Evolutionary conservation across 2,113 vertebrate genomes (phyloP).

Genomic region (Drymodes brunneopygia): DNA sequence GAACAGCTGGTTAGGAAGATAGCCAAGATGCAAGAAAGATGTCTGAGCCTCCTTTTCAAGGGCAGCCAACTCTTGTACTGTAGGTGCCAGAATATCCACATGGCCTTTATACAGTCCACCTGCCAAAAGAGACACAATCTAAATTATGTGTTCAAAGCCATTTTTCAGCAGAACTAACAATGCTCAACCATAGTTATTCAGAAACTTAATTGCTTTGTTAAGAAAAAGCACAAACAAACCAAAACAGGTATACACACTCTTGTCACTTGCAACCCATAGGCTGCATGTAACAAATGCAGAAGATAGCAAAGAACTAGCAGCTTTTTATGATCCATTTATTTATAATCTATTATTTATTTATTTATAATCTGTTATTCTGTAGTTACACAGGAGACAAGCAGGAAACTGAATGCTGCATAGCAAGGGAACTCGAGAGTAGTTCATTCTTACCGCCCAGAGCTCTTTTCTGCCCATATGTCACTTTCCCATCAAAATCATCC

Average conservation of each 20-base stretch:
- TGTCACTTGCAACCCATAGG: background rate
- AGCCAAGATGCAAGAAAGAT: constrained; percentile 94
- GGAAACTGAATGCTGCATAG: background rate
- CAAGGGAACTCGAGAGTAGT: background rate
- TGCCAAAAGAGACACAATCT: constrained; percentile 59
- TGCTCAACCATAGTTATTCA: background rate
- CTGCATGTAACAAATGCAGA: background rate
- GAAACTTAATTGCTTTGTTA: background rate
- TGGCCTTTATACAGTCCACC: constrained; percentile 93
- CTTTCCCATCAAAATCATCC: constrained; percentile 97
- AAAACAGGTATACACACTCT: background rate
- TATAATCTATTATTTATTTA: background rate
- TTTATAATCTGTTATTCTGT: background rate
- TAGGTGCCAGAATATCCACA: constrained; percentile 92
- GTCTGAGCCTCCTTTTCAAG: constrained; percentile 97
- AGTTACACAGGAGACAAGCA: background rate
- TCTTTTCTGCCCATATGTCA: constrained; percentile 91
- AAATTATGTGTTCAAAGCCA: background rate
- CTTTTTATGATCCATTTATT: background rate
- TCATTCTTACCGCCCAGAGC: constrained; percentile 78
- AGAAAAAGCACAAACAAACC: background rate
- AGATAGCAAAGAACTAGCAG: background rate
- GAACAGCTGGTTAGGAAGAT: constrained; percentile 95
- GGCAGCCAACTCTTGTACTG: constrained; percentile 89
- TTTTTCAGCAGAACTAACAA: background rate